A percentile compares a stretch with the other conserved stretches of the same genome.
These are phyloP conservation scores for Xylota sylvarum DNA, from an alignment of 2,888 invertebrate species.

Conservation along the genomic window DNA sequence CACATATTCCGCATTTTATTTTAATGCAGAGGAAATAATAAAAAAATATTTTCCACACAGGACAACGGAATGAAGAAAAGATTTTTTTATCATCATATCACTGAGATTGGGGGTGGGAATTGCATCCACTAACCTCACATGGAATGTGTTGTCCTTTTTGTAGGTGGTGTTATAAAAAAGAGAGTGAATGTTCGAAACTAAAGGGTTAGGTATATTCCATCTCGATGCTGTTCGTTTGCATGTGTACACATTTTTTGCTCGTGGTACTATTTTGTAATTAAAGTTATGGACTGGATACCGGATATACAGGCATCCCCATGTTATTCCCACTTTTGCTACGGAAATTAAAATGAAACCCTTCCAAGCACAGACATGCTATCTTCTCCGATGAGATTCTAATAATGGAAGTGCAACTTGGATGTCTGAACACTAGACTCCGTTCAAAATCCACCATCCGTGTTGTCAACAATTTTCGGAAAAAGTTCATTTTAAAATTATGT, in stretches of 20 bases:
- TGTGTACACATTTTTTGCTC: conserved; percentile 59
- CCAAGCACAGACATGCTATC: conserved; percentile 63
- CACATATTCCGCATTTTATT: conserved; percentile 49
- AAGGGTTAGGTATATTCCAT: conserved; percentile 42
- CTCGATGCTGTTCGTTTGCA: conserved; percentile 54
- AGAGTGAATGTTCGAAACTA: conserved; percentile 50
- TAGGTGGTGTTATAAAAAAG: conserved; percentile 49
- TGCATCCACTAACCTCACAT: conserved; percentile 66
- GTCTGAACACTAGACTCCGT: conserved; percentile 56
- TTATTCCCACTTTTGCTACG: conserved; percentile 70
- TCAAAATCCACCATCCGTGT: conserved; percentile 55
- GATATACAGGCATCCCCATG: conserved; percentile 62
- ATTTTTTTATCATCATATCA: conserved; percentile 70
- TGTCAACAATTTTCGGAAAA: conserved; percentile 61
- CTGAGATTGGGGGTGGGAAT: conserved; percentile 72
- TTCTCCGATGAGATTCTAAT: conserved; percentile 69
- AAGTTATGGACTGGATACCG: conserved; percentile 72
- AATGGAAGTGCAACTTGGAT: conserved; percentile 68
- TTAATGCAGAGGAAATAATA: conserved; percentile 58
- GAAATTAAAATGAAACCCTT: conserved; percentile 73
- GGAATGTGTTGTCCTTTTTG: conserved; percentile 66
- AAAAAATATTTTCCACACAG: conserved; percentile 61
- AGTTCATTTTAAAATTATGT: conserved; percentile 56
- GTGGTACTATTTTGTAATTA: conserved; percentile 71
- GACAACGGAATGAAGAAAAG: conserved; percentile 64